A percentile compares a stretch with the other conserved stretches of the same genome.
Evolutionary conservation across 2,113 vertebrate genomes (phyloP).

Genomic region (Peromyscus californicus): DNA sequence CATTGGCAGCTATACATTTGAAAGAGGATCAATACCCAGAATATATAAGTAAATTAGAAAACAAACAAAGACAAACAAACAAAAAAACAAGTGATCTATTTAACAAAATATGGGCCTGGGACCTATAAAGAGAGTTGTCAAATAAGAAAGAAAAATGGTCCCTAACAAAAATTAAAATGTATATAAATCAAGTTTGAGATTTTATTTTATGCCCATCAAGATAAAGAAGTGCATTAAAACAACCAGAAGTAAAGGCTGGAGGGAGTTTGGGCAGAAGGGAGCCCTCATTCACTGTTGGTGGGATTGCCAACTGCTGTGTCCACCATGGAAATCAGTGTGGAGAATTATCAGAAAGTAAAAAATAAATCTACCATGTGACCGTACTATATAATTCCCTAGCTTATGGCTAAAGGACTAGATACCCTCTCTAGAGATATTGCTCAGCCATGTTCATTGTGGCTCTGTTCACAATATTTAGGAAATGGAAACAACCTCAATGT

Average conservation of each 20-base stretch:
- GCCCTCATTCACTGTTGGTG: neutral
- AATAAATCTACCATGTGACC: too few relatives aligned
- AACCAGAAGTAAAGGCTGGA: neutral
- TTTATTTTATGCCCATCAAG: neutral
- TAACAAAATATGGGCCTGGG: neutral
- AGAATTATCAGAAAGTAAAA: too few relatives aligned
- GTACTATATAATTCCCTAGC: too few relatives aligned
- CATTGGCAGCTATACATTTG: too few relatives aligned
- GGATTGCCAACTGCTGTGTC: neutral
- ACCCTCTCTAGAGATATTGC: too few relatives aligned
- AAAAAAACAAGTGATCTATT: neutral
- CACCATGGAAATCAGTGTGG: neutral
- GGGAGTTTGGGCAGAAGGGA: too few relatives aligned
- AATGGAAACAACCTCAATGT: neutral
- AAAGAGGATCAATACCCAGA: neutral
- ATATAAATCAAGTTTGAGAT: neutral
- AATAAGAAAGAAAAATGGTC: neutral
- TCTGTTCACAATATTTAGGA: too few relatives aligned
- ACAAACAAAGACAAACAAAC: neutral
- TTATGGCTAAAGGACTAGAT: too few relatives aligned
- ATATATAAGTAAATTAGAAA: neutral
- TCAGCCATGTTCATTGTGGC: too few relatives aligned
- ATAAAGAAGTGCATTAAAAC: neutral
- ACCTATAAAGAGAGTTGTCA: neutral
- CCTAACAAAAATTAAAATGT: neutral